Evolutionary conservation across 1,140 invertebrate species (phyloP), one percentile per base, ranked within the genome.

Genomic region (Riptortus pedestris): DNA sequence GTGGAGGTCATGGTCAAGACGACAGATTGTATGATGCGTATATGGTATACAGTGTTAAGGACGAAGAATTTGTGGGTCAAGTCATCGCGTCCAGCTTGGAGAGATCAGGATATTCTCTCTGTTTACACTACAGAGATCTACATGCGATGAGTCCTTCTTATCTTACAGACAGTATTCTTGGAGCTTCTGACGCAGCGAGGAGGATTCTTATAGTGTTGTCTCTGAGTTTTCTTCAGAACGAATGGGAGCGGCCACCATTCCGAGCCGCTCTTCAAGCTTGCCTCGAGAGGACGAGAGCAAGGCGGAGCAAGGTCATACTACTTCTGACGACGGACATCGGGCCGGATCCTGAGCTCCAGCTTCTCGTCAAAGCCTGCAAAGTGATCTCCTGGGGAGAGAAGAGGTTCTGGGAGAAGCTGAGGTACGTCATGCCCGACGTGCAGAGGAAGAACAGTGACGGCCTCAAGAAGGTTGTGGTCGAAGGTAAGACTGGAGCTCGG

Each of bases 371-470:
- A 71, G 89, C 87, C 64, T 90, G 86, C 78, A 87, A 87, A 43
- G 86, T 88, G 66, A 85, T 93, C 27, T 80, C 86, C 71, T 91
- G 88, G 87, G 87, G 87, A 60, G 89, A 91, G 70, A 86, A 84
- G 69, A 81, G 86, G 70, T 93, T 93, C 78, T 91, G 89, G 90
- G 87, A 91, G 70, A 93, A 93, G 75, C 78, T 94, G 68, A 83
- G 86, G 70, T 93, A 88, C 79, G 85, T 87, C 62, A 85, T 95
- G 83, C 91, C 91, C 22, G 88, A 92, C 73, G 78, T 79, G 29
- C 67, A 67, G 18, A 60, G 63, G 4, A 70, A 70, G n/a, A 62
- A 45, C 9, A 26, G 24, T 18, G 61, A 62, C 51, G 59, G 38
- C 26, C 24, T 64, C 55, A 67, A 66, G 63, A 59, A 43, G 24